phyloP scores from a whole-genome alignment of 2,797 vertebrate species.

The Siniperca undulata region DNA sequence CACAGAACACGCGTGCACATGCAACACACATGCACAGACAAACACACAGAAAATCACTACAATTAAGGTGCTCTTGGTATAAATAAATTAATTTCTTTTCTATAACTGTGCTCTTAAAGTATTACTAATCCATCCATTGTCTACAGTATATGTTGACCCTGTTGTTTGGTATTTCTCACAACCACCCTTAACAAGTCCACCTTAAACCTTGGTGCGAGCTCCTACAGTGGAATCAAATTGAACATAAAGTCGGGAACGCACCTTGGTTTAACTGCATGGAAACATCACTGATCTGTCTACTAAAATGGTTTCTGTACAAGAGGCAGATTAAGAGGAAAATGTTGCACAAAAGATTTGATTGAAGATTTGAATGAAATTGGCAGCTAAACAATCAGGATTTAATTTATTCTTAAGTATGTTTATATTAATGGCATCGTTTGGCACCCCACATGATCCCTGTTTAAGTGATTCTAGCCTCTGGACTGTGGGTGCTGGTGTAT shows the following conservation, averaged over 20 bases:
- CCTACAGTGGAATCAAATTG: conserved; percentile 15
- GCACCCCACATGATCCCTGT: conserved; percentile 39
- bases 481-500: conserved; percentile 54
- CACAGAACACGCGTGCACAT: conserved; percentile 46
- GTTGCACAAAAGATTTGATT: conserved; percentile 32
- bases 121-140: conserved; percentile 85
- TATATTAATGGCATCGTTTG: conserved; percentile 12
- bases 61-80: conserved; percentile 45
- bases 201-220: conserved; percentile 76
- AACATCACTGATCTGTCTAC: conserved; percentile 71
- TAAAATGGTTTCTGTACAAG: conserved; percentile 73
- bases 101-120: conserved; percentile 66
- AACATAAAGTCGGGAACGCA: conserved; percentile 42
- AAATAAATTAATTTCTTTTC: conserved; percentile 57
- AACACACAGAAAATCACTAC: conserved; percentile 34
- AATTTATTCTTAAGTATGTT: conserved; percentile 6
- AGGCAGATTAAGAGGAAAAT: conserved; percentile 59
- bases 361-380: conserved; percentile 39
- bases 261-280: conserved; percentile 82
- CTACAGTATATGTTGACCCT: conserved; percentile 76
- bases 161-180: conserved; percentile 77
- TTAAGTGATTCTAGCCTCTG: conserved; percentile 48
- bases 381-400: background rate
- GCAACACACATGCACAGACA: conserved; percentile 41
- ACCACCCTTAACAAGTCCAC: conserved; percentile 77